Conservation (phyloP, 2,888 invertebrate genomes). For the Opisthograptis luteolata region DNA sequence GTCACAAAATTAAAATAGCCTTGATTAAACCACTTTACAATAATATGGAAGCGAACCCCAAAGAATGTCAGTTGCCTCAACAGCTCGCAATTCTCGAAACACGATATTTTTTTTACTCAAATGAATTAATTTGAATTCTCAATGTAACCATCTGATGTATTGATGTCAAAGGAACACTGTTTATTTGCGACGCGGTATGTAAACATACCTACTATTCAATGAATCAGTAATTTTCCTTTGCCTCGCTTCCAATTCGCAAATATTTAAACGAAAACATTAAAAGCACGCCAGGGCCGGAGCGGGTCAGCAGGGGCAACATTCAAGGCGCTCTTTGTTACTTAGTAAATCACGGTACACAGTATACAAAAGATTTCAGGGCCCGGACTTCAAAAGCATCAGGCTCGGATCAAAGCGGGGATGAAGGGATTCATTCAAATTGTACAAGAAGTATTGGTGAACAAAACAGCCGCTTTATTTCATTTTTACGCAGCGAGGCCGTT, state of each 20-base stretch:
- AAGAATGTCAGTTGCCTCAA: too few relatives aligned
- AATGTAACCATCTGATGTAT: slow-evolving; percentile 15
- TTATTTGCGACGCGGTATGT: slow-evolving; percentile 8
- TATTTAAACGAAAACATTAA: slow-evolving; percentile 28
- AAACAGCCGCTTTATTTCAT: neutral
- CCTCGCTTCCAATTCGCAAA: slow-evolving; percentile 27
- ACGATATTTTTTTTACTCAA: neutral
- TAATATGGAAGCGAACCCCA: too few relatives aligned
- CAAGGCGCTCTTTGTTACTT: slow-evolving; percentile 13
- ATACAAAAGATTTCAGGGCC: neutral
- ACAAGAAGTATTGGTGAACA: neutral
- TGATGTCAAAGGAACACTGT: slow-evolving; percentile 10
- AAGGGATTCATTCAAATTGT: neutral
- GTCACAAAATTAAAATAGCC: too few relatives aligned
- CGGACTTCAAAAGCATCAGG: too few relatives aligned
- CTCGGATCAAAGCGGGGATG: neutral
- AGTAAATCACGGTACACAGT: neutral
- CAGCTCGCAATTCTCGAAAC: neutral
- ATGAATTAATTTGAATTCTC: slow-evolving; percentile 15
- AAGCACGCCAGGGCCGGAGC: slow-evolving; percentile 22
- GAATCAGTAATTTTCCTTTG: slow-evolving; percentile 39
- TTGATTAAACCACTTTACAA: too few relatives aligned
- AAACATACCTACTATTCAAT: slow-evolving; percentile 16
- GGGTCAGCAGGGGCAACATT: slow-evolving; percentile 6
- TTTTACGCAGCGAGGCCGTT: slow-evolving; percentile 14